Evolutionary conservation across 1,140 invertebrate species (phyloP), one percentile per base, ranked within the genome.

Genomic region (Tetragonula clypearis): DNA sequence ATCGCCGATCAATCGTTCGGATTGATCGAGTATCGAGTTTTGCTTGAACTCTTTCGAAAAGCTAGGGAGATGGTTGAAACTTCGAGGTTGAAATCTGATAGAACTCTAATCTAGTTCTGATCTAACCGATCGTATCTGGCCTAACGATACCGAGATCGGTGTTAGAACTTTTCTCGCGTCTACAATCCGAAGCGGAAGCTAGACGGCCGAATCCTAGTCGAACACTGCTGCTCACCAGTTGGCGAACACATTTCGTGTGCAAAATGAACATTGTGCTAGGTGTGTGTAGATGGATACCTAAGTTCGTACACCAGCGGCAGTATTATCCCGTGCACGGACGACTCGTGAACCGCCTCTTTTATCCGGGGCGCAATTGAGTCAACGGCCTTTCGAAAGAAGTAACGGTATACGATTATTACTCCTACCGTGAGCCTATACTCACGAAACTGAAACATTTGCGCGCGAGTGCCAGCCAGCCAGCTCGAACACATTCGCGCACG

Each of bases 351-450:
- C 87, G 88, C 85, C 86, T 90, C 81, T 89, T 90, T 90, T 90
- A 87, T 90, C 85, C 88, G 87, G 85, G 87, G 86, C 88, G 88
- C 88, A 90, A 90, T 90, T 90, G 86, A 90, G 89, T 90, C 86
- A 84, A 89, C 87, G 87, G 85, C 88, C 85, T 87, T 89, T 90
- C 88, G 88, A 90, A 89, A 90, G 86, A 86, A 90, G 83, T 90
- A 90, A 90, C 89, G 89, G 89, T 90, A 90, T 88, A 90, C 82
- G 86, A 90, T 90, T 90, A 90, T 90, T 90, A 90, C 87, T 90
- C 81, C 88, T 88, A 90, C 85, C 86, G 41, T 49, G 83, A 87
- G 89, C 87, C 88, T 87, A 89, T 89, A 90, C 83, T 90, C 89
- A 90, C 88, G 88, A 90, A 90, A 90, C 89, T 88, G 88, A 90